Base-by-base conservation (phyloP, 2,888 invertebrate species). In the Tetragonisca angustula region DNA sequence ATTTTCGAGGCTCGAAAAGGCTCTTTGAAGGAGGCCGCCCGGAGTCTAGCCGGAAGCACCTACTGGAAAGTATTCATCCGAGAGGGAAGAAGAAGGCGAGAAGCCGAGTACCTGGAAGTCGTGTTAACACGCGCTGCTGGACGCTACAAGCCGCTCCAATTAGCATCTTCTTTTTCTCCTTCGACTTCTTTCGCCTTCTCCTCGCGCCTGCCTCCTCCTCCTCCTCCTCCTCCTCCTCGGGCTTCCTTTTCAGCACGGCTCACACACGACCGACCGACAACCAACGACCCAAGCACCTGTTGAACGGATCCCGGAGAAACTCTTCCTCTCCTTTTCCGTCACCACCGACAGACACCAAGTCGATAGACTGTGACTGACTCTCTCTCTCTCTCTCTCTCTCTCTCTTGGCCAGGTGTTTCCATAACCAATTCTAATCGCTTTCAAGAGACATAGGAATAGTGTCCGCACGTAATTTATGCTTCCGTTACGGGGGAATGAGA, bases 71-170 rank as follows among this genome's bases (percentile, higher is more conserved):
- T 87, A 87, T 89, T 89, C 85, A 69, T 70, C 68, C 79, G 83
- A 67, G 76, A 72, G 73, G 67, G 87, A 70, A 72, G 79, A 70
- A 79, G 81, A 71, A 73, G 81, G 81, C 70, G 79, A 80, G 84
- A 65, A 52, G 79, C 81, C 70, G 84, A 87, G 83, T 91, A 91
- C 90, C 89, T 90, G 90, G 89, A 91, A 91, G 87, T 89, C 87
- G 87, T 91, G 90, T 90, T 91, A 91, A 89, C 90, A 88, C 85
- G 88, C 90, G 88, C 88, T 86, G 89, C 88, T 89, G 88, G 88
- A 90, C 87, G 88, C 89, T 92, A 90, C 88, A 88, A 88, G 89
- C 90, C 90, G 92, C 91, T 92, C 90, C 90, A 93, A 93, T 93
- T 93, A 93, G 92, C 93, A 92, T 91, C 90, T 91, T 89, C 88